phyloP scores from a whole-genome alignment of 2,797 vertebrate species.

The Rhinogobio ventralis region DNA sequence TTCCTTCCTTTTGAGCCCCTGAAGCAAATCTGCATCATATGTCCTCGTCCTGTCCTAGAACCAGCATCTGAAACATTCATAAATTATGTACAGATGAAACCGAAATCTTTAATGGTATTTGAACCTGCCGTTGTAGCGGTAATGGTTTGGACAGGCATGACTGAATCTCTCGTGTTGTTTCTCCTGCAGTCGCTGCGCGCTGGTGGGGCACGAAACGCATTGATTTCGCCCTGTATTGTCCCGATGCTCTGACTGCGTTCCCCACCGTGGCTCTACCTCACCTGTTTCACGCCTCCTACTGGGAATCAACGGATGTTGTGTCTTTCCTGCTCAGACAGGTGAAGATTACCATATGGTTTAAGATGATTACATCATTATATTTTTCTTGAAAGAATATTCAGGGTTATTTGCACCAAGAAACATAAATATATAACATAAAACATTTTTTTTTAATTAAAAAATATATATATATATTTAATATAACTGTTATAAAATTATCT shows the following conservation, averaged over 20 bases:
- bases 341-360: conserved; percentile 12
- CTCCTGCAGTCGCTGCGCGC: conserved; percentile 82
- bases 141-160: neutral
- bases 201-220: conserved; percentile 96
- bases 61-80: conserved; percentile 13
- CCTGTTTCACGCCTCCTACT: conserved; percentile 97
- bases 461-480: no score
- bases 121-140: neutral
- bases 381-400: neutral
- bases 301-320: conserved; percentile 95
- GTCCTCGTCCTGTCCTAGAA: conserved; percentile 23
- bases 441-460: no score
- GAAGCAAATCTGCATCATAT: conserved; percentile 50
- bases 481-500: no score
- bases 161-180: neutral
- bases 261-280: conserved; percentile 93
- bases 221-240: conserved; percentile 92
- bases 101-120: neutral
- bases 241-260: conserved; percentile 90
- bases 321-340: conserved; percentile 96
- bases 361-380: neutral
- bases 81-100: neutral
- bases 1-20: conserved; percentile 36
- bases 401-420: neutral
- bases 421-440: neutral